Percentiles rank a stretch among this genome's conserved stretches.
Conservation (phyloP, 1,140 invertebrate genomes). For the Lutraria rhynchaena region DNA sequence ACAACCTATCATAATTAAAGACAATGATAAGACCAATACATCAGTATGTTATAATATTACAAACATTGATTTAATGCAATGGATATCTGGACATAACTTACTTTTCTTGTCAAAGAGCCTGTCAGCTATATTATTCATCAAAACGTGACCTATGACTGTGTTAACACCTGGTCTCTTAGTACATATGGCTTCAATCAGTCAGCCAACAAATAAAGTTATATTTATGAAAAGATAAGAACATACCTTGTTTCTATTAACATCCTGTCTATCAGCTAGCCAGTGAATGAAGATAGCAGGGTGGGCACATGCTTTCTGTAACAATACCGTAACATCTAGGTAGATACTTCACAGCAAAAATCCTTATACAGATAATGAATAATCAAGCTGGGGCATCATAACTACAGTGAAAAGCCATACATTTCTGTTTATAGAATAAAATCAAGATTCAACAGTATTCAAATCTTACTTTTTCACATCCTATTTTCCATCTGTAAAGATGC, state of each 20-base stretch:
- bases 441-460: no score
- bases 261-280: constrained; percentile 62
- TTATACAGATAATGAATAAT: constrained; percentile 51
- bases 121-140: neutral
- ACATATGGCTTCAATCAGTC: no score
- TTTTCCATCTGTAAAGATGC: no score
- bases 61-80: neutral
- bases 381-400: no score
- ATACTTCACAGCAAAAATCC: constrained; percentile 67
- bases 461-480: no score
- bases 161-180: no score
- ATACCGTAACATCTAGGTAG: constrained; percentile 68
- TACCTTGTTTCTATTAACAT: constrained; percentile 38
- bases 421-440: no score
- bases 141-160: neutral
- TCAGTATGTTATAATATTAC: neutral
- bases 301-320: constrained; percentile 59
- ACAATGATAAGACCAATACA: no score
- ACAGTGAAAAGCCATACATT: no score
- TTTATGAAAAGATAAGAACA: neutral
- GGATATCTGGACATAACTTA: no score
- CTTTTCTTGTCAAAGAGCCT: neutral
- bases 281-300: neutral
- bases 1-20: constrained; percentile 53
- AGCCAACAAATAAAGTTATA: no score